Evolutionary conservation across 2,888 invertebrate species (phyloP).

Genomic region (Cataglyphis albicans): DNA sequence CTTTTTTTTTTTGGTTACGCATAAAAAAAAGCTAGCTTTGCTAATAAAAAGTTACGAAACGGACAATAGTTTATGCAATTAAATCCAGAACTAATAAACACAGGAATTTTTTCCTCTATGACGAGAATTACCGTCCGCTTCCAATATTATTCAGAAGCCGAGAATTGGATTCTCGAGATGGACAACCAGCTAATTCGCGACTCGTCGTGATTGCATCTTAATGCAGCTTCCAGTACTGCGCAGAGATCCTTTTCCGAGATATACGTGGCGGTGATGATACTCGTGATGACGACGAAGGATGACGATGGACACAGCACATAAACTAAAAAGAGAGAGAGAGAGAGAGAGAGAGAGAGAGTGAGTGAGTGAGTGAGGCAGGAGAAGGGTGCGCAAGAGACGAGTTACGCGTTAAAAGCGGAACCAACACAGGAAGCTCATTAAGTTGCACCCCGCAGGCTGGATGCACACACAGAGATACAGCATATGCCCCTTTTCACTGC

Average conservation of each 20-base stretch:
- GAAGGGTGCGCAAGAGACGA: conserved; percentile 59
- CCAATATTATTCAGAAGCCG: background rate
- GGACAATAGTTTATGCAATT: background rate
- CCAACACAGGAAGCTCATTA: conserved; percentile 79
- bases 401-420: conserved; percentile 77
- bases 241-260: conserved; percentile 47
- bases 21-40: background rate
- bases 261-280: conserved; percentile 27
- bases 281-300: conserved; percentile 15
- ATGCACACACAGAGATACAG: conserved; percentile 67
- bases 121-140: background rate
- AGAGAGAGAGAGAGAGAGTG: conserved; percentile 35
- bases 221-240: conserved; percentile 11
- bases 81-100: background rate
- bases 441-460: conserved; percentile 77
- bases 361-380: background rate
- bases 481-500: conserved; percentile 50
- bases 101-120: background rate
- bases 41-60: background rate
- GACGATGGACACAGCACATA: conserved; percentile 20
- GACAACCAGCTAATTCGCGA: conserved; percentile 47
- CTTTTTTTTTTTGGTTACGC: background rate
- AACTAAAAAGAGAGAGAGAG: conserved; percentile 30
- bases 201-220: conserved; percentile 48
- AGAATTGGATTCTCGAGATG: conserved; percentile 35